A percentile compares a stretch with the other conserved stretches of the same genome.
Conservation (phyloP, 64 coral and sea anemone species). For the Pocillopora verrucosa region DNA sequence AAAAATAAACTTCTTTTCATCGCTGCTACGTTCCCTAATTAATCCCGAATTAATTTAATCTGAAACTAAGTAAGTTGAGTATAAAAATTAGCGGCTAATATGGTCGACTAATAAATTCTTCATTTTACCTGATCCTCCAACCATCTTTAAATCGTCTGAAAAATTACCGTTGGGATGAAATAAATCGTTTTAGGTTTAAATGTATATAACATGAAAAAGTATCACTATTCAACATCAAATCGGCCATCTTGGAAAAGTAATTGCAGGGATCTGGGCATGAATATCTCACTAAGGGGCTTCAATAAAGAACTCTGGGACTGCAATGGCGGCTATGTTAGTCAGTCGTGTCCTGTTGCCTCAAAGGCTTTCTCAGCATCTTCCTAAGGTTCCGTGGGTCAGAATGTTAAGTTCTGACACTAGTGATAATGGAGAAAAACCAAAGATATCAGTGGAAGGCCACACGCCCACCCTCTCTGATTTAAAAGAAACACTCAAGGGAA, state of each 20-base stretch:
- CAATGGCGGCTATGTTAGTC: background rate
- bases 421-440: background rate
- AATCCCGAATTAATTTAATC: too few species aligned
- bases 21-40: background rate
- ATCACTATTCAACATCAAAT: background rate
- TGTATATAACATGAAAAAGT: background rate
- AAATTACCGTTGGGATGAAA: background rate
- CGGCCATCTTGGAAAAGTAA: background rate
- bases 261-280: background rate
- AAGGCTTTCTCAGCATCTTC: background rate
- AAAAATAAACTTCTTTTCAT: too few species aligned
- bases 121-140: constrained; percentile 33
- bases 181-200: background rate
- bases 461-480: background rate
- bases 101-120: too few species aligned
- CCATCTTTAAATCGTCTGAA: constrained; percentile 4
- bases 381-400: background rate
- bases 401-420: background rate
- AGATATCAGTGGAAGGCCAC: background rate
- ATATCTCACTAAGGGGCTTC: background rate
- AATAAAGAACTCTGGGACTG: background rate
- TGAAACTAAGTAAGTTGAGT: background rate
- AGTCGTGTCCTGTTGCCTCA: background rate
- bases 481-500: background rate
- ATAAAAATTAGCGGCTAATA: background rate